Evolutionary conservation across 1,140 invertebrate genomes (phyloP).

Genomic region (Zaprionus ghesquierei): DNA sequence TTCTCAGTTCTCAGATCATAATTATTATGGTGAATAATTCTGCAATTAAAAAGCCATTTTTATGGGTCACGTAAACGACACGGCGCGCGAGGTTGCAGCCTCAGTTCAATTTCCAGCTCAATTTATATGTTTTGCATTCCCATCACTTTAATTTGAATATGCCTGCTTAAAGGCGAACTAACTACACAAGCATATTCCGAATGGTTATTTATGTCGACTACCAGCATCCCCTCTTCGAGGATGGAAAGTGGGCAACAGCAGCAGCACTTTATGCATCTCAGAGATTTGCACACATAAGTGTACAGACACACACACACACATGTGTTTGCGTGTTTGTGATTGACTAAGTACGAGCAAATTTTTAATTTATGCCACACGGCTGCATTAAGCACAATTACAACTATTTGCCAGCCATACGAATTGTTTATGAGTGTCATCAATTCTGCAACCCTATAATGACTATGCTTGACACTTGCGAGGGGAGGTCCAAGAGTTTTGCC

Average conservation of each 20-base stretch:
- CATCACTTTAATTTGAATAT: conserved; percentile 16
- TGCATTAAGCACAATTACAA: conserved; percentile 50
- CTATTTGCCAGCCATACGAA: conserved; percentile 29
- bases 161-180: background rate
- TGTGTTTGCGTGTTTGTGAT: background rate
- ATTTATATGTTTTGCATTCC: conserved; percentile 41
- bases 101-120: conserved; percentile 18
- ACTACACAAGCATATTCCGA: background rate
- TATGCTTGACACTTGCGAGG: conserved; percentile 2
- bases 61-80: conserved; percentile 11
- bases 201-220: conserved; percentile 33
- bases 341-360: conserved; percentile 16
- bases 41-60: conserved; percentile 26
- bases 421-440: conserved; percentile 75
- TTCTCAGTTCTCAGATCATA: conserved; percentile 1
- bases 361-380: conserved; percentile 43
- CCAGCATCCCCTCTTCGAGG: background rate
- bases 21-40: conserved; percentile 14
- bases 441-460: conserved; percentile 46
- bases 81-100: background rate
- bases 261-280: conserved; percentile 31
- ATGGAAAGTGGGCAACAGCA: conserved; percentile 9
- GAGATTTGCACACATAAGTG: background rate
- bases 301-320: background rate
- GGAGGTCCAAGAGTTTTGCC: background rate